Evolutionary conservation across 2,797 vertebrate genomes (phyloP).

Genomic region (Sarcophilus harrisii): DNA sequence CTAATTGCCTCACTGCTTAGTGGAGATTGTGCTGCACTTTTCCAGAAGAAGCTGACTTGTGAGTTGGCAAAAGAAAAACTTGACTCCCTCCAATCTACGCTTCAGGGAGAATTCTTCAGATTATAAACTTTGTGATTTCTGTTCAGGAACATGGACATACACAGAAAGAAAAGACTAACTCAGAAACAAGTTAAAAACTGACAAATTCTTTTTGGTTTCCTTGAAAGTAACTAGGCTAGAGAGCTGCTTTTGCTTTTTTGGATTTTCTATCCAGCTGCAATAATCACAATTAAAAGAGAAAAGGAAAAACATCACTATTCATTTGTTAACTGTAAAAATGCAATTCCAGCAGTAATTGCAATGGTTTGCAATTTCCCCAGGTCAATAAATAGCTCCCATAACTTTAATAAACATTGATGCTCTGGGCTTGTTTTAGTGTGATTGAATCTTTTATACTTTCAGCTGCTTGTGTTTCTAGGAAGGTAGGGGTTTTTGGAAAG

Average conservation of each 20-base stretch:
- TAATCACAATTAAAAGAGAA: conserved; percentile 76
- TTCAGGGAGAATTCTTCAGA: background rate
- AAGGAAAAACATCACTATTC: conserved; percentile 70
- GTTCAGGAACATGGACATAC: background rate
- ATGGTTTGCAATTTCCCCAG: conserved; percentile 80
- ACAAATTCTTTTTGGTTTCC: conserved; percentile 53
- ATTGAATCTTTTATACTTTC: conserved; percentile 82
- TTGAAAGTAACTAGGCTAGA: conserved; percentile 57
- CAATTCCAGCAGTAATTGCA: conserved; percentile 66
- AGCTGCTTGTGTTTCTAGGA: conserved; percentile 74
- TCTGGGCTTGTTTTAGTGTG: conserved; percentile 78
- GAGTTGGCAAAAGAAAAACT: background rate
- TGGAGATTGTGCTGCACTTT: background rate
- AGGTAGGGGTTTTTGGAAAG: conserved; percentile 69
- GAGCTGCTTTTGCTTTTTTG: conserved; percentile 61
- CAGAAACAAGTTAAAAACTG: background rate
- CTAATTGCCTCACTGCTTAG: background rate
- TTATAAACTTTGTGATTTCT: background rate
- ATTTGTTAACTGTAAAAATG: conserved; percentile 79
- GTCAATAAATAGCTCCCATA: conserved; percentile 78
- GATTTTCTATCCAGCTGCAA: conserved; percentile 56
- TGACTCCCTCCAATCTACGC: conserved; percentile 7
- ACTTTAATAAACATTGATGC: conserved; percentile 82
- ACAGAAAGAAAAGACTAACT: background rate
- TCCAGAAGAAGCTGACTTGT: background rate